Evolutionary conservation across 2,113 vertebrate genomes (phyloP), one percentile per base, ranked within the genome.

Genomic region (Eira barbara): DNA sequence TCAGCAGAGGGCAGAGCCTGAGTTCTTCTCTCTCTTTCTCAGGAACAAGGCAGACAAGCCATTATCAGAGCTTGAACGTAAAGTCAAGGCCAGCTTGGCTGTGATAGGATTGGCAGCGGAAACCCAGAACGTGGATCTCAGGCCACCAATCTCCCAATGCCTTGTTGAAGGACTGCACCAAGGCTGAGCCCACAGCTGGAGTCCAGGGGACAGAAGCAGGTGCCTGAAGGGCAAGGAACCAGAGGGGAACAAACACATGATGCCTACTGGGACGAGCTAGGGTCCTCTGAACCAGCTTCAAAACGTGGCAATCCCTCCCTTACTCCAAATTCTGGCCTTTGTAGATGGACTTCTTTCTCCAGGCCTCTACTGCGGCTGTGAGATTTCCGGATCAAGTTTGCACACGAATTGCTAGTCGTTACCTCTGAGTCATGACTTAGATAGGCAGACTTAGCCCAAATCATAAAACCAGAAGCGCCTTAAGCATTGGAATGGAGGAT

Each of bases 401-500:
- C 45, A 7, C 74, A 14, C n/a, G 45, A 94, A 47, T 52, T 83
- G n/a, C 39, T 87, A 57, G 20, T 80, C 65, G 34, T 78, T 93
- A 88, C 45, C 93, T 95, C 67, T 52, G 52, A 97, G 74, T 61
- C 78, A 74, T 71, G 78, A 91, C 57, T 88, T 91, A 88, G 25
- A 79, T 27, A 39, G 57, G 87, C 34, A 86, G 87, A 96, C 57
- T 89, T 83, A 67, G 39, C 47, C 49, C 81, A 93, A 93, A 95
- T 86, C 45, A 45, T 76, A 97, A 95, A 93, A 89, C 85, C 86
- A 91, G 71, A 93, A 95, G 96, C 55, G 55, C 57, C 76, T 95
- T 93, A 91, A 80, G 55, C 71, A 86, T 15, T 89, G 67, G 49
- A 34, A 93, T 80, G 61, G 95, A 93, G 73, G 34, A 67, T 34